Conservation (phyloP, 2,113 vertebrate genomes). For the Mormyrus lacerda region DNA sequence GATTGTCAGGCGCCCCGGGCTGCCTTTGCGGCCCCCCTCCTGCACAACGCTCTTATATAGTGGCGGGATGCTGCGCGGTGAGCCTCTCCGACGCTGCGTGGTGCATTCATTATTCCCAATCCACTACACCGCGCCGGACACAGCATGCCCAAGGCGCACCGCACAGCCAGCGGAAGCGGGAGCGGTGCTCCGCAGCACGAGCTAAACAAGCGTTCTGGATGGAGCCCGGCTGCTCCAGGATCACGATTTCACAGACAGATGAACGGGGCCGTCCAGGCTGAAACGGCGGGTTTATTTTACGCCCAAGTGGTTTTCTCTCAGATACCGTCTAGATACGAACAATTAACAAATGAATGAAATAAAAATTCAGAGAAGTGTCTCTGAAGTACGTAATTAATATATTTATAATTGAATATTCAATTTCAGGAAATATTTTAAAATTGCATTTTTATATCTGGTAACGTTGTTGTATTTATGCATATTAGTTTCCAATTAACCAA, state of each 20-base stretch:
- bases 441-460: not conserved
- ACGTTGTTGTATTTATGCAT: not conserved
- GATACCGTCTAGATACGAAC: not conserved
- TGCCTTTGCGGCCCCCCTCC: constrained; percentile 15
- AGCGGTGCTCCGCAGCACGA: constrained; percentile 49
- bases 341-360: not conserved
- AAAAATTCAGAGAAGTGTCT: not conserved
- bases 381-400: not conserved
- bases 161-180: constrained; percentile 43
- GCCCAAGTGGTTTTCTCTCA: not conserved
- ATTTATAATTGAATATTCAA: not conserved
- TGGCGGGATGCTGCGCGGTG: not conserved
- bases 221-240: not conserved
- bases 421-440: not conserved
- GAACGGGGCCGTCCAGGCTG: not conserved
- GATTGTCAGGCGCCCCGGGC: constrained; percentile 26
- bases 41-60: constrained; percentile 22
- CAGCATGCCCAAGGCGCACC: constrained; percentile 12
- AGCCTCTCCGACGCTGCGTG: constrained; percentile 16
- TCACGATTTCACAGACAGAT: not conserved
- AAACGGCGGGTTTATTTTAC: not conserved
- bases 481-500: not conserved
- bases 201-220: not conserved
- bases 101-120: constrained; percentile 51
- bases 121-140: constrained; percentile 48